phyloP scores from a whole-genome alignment of 2,113 vertebrate genomes.

The Sarotherodon lohbergeri region DNA sequence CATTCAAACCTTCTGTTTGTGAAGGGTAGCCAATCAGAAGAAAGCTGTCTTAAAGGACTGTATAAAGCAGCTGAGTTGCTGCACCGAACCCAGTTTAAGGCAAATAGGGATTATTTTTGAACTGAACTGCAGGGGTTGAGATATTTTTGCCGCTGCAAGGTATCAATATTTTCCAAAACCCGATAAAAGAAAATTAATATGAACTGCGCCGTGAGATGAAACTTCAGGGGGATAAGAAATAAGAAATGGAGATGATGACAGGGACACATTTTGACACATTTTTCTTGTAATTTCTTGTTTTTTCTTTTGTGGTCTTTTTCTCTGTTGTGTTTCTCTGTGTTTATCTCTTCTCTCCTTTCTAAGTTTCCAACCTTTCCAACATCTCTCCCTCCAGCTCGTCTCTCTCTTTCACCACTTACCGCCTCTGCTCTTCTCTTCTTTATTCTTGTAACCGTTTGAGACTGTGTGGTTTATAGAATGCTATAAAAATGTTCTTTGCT shows the following conservation, averaged over 20 bases:
- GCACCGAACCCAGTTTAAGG: neutral
- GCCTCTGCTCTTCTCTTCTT: neutral
- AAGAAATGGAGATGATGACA: neutral
- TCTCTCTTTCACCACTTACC: neutral
- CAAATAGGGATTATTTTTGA: neutral
- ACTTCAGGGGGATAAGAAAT: neutral
- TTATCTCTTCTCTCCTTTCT: neutral
- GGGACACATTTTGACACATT: neutral
- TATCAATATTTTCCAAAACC: neutral
- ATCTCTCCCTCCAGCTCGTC: neutral
- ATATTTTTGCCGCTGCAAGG: neutral
- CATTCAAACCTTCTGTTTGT: neutral
- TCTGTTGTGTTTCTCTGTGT: neutral
- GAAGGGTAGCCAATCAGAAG: neutral
- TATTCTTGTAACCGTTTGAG: neutral
- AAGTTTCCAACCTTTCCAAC: neutral
- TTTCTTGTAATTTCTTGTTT: neutral
- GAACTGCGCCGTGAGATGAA: neutral
- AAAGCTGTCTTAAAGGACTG: rapidly evolving
- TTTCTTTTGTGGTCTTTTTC: neutral
- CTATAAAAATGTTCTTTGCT: neutral
- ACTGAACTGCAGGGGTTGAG: neutral
- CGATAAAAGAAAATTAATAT: neutral
- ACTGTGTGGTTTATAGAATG: neutral
- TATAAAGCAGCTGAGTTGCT: neutral